Evolutionary conservation across 2,888 invertebrate species (phyloP).

Genomic region (Lasioglossum calceatum): DNA sequence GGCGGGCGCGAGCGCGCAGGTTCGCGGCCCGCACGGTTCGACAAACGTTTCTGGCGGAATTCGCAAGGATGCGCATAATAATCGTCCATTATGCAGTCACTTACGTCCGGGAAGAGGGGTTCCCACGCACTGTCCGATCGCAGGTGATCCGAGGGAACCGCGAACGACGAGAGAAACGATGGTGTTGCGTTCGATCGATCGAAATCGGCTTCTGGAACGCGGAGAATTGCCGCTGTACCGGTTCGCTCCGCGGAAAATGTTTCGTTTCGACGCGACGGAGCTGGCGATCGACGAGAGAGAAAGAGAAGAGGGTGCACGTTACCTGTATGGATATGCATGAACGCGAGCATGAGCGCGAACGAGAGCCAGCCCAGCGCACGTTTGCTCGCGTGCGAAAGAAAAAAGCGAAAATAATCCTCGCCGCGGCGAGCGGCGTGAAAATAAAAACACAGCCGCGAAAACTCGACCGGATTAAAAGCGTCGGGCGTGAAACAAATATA

Average conservation of each 20-base stretch:
- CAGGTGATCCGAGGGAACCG: conserved; percentile 45
- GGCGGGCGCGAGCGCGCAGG: conserved; percentile 40
- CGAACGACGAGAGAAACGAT: background rate
- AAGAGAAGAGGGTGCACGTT: background rate
- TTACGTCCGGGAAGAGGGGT: conserved; percentile 79
- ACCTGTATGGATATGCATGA: background rate
- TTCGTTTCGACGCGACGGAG: conserved; percentile 19
- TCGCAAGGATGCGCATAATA: conserved; percentile 82
- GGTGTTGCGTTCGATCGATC: conserved; percentile 48
- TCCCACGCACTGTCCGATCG: conserved; percentile 71
- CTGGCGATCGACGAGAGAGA: conserved; percentile 16
- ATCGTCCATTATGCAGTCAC: conserved; percentile 79
- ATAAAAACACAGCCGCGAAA: conserved; percentile 60
- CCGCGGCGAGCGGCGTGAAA: conserved; percentile 44
- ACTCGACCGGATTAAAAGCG: conserved; percentile 60
- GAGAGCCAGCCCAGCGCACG: background rate
- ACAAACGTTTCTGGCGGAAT: conserved; percentile 74
- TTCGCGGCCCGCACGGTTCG: conserved; percentile 49
- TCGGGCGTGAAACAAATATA: conserved; percentile 60
- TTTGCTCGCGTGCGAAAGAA: conserved; percentile 7
- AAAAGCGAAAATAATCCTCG: conserved; percentile 43
- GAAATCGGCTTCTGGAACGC: conserved; percentile 37
- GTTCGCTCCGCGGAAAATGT: conserved; percentile 38
- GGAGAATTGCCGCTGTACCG: background rate
- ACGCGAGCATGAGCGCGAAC: conserved; percentile 3